phyloP scores from a whole-genome alignment of 2,113 vertebrate genomes.

The Grallaria varia region DNA sequence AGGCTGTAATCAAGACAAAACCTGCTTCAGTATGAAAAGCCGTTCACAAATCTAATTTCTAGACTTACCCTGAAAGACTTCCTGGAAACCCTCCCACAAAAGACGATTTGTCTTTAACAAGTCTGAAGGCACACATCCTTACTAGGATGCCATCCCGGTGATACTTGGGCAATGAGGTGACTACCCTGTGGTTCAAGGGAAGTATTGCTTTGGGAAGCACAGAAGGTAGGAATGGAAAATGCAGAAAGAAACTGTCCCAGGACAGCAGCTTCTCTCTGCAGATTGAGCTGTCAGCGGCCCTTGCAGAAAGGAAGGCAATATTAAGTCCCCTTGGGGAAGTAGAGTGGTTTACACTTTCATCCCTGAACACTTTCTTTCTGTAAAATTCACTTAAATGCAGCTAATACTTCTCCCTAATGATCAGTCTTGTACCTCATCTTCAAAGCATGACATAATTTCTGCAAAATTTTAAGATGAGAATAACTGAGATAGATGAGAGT shows the following conservation, averaged over 20 bases:
- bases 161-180: background rate
- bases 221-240: background rate
- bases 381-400: background rate
- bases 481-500: background rate
- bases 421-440: background rate
- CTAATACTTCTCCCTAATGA: background rate
- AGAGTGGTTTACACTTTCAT: background rate
- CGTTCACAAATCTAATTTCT: background rate
- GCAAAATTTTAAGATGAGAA: background rate
- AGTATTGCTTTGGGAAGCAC: background rate
- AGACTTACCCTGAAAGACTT: background rate
- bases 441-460: background rate
- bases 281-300: background rate
- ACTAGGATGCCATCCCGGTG: background rate
- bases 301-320: background rate
- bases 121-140: background rate
- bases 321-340: background rate
- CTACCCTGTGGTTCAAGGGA: background rate
- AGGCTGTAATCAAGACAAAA: background rate
- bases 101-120: background rate
- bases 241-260: background rate
- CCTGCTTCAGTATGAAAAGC: background rate
- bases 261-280: background rate
- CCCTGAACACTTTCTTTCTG: background rate
- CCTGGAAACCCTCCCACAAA: background rate